Base-by-base conservation (phyloP, 2,113 vertebrate genomes). In the Cyanistes caeruleus region DNA sequence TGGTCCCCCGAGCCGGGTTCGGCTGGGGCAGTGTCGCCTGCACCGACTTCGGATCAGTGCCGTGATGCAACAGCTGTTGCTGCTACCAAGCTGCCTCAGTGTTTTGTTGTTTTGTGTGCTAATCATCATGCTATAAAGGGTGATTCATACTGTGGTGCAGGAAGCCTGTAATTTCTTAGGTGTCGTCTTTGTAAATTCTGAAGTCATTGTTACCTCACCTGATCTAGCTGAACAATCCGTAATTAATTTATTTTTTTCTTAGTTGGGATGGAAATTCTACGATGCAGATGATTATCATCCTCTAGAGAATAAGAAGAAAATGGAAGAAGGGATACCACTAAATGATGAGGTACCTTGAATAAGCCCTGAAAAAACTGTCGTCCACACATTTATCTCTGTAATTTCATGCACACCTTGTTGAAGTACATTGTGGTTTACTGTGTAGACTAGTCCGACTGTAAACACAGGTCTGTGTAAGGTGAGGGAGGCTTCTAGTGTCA, bases 211-310 rank as follows among this genome's bases (percentile, higher is more conserved):
- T 55, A 30, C 20, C 17, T 48, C 59, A 10, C 55, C 20, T 14
- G 2, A 15, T 31, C 21, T 73, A 59, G 17, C 37, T 52, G 62
- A 62, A 64, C 14, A 10, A 15, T 16, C 28, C 6, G 1, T 41
- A 10, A 7, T 31, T n/a, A 31, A 7, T 44, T 31, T 56, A 0
- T 25, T 6, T 37, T 91, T 90, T 81, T 31, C 89, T 30, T 96
- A 99, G 99, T 91, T 99, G 63, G 98, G 98, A 22, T 99, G 99
- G 98, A 98, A 98, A 31, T 98, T 99, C 87, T 98, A 98, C 10
- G 99, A 99, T 95, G 99, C 98, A 2, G 99, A 99, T 30, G 97
- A 99, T 91, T 99, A 98, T 77, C 99, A 99, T 90, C 97, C 99
- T 14, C 91, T 91, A 41, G 98, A 98, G 93, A 99, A 99, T 63